phyloP scores from a whole-genome alignment of 2,888 invertebrate species.

The Epinotia ramella region DNA sequence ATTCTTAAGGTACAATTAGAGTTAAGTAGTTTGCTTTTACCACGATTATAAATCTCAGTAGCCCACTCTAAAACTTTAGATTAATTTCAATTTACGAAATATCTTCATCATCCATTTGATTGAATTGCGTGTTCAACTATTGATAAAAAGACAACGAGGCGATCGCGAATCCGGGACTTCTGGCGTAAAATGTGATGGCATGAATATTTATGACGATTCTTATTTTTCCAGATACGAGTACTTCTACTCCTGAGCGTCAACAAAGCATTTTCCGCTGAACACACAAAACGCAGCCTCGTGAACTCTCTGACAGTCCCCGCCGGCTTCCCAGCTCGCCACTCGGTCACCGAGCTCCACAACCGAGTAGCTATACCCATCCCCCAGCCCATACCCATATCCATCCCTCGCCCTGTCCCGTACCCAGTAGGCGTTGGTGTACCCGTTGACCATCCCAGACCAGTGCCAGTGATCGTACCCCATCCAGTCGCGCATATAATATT shows the following conservation, averaged over 20 bases:
- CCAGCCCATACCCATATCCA: constrained; percentile 79
- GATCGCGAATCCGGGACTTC: too few relatives aligned
- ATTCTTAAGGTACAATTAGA: not conserved
- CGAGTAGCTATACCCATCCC: constrained; percentile 82
- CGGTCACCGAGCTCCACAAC: constrained; percentile 76
- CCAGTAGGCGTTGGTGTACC: constrained; percentile 81
- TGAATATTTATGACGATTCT: not conserved
- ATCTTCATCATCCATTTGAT: not conserved
- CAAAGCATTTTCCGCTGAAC: constrained; percentile 50
- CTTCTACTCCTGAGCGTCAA: constrained; percentile 56
- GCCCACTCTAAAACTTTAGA: not conserved
- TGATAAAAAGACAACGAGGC: too few relatives aligned
- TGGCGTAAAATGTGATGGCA: not conserved
- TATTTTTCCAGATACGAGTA: constrained; percentile 57
- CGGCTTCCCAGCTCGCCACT: constrained; percentile 69
- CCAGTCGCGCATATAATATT: constrained; percentile 75
- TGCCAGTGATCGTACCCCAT: constrained; percentile 70
- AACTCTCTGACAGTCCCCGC: constrained; percentile 45
- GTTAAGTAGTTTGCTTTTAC: not conserved
- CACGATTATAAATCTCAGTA: not conserved
- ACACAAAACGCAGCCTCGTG: constrained; percentile 46
- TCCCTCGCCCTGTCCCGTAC: constrained; percentile 78
- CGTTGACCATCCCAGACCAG: constrained; percentile 69
- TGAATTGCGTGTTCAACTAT: not conserved
- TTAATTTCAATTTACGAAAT: not conserved